phyloP scores from a whole-genome alignment of 2,797 vertebrate species.

The Anolis apletophallus region DNA sequence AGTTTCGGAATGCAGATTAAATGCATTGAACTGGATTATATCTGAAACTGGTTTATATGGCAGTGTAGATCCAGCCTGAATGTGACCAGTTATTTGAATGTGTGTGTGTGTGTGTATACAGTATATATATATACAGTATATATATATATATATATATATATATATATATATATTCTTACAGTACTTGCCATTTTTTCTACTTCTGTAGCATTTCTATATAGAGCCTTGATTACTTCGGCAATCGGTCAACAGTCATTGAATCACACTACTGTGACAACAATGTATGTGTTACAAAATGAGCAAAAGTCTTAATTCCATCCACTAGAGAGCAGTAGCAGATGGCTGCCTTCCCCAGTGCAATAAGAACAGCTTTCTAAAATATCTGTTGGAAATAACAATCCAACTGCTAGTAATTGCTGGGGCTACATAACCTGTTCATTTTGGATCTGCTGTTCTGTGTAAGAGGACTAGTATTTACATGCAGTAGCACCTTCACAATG shows the following conservation, averaged over 20 bases:
- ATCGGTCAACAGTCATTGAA: not conserved
- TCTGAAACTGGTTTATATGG: too few species aligned
- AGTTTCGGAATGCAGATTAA: too few species aligned
- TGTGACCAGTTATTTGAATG: not conserved
- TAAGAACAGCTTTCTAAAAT: not conserved
- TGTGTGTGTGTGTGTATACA: too few species aligned
- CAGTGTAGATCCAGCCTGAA: not conserved
- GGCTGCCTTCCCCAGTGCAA: not conserved
- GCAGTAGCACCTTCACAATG: not conserved
- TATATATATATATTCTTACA: too few species aligned
- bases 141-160: too few species aligned
- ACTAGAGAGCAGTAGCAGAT: constrained; percentile 27
- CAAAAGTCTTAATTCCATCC: constrained; percentile 2
- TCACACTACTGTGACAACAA: not conserved
- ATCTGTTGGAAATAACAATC: not conserved
- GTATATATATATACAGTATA: too few species aligned
- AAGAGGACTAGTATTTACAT: not conserved
- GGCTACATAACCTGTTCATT: not conserved
- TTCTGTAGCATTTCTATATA: not conserved
- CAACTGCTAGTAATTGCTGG: not conserved
- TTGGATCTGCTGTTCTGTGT: not conserved
- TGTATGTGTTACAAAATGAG: not conserved
- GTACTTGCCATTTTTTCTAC: not conserved
- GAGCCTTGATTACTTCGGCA: not conserved
- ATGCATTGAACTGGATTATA: too few species aligned